Conservation (phyloP, 1,140 invertebrate genomes). For the Steinernema feltiae region DNA sequence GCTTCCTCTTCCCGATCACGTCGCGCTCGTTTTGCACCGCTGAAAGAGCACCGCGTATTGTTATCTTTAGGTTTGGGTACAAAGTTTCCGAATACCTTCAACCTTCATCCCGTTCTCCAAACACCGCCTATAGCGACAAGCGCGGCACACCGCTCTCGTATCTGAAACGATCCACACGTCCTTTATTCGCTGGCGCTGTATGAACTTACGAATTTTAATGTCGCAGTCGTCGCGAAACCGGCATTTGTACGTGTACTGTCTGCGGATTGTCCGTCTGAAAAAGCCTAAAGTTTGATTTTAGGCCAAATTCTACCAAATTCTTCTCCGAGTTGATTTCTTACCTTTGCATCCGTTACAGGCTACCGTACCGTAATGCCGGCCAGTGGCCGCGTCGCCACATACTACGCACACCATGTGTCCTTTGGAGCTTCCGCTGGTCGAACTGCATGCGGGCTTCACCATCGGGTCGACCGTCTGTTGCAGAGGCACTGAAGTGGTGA, state of each 20-base stretch:
- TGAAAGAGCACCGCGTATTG: conserved; percentile 30
- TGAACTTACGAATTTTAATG: conserved; percentile 68
- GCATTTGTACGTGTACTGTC: conserved; percentile 91
- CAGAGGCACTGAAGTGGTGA: not conserved
- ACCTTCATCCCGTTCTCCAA: conserved; percentile 54
- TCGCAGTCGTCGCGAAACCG: conserved; percentile 85
- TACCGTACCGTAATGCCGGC: conserved; percentile 75
- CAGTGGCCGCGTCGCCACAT: conserved; percentile 44
- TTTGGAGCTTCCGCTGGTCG: conserved; percentile 18
- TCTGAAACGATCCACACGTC: no score
- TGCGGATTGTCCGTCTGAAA: conserved; percentile 82
- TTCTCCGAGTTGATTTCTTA: no score
- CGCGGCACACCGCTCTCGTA: conserved; percentile 54
- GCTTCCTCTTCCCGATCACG: conserved; percentile 49
- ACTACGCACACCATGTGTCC: conserved; percentile 43
- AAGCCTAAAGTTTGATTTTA: conserved; percentile 61
- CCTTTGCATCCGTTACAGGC: conserved; percentile 90
- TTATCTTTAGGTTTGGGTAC: conserved; percentile 1
- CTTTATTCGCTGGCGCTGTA: no score
- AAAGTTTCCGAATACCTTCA: conserved; percentile 30
- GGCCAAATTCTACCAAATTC: no score
- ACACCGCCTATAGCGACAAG: conserved; percentile 50
- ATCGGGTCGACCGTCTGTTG: not conserved
- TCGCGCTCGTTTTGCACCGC: conserved; percentile 55
- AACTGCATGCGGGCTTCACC: not conserved